Base-by-base conservation (phyloP, 1,140 invertebrate genomes). In the Mercenaria mercenaria region DNA sequence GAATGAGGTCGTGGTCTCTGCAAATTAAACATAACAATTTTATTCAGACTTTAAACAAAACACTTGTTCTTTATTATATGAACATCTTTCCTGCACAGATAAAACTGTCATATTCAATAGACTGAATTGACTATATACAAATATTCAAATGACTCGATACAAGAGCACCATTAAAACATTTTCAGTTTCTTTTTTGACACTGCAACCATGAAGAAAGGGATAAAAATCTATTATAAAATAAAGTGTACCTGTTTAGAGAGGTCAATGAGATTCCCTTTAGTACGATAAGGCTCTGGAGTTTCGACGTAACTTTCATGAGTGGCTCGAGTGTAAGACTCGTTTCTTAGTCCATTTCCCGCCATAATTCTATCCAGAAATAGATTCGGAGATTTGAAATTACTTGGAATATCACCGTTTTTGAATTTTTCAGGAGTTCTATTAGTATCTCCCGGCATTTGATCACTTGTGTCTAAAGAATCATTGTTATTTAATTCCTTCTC, bases 321-420 rank as follows among this genome's bases (percentile, higher is more conserved):
- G 26, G 94, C 94, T 41, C 90, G 88, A 29, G 91, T 94, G 82
- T 95, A 94, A 0, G 94, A 94, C 50, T 93, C 92, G 86, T 94
- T 94, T 43, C 93, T 39, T 15, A 94, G 80, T 72, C 91, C 90
- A 80, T 89, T 89, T 72, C 89, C 87, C 18, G 41, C 67, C 52
- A 88, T 80, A 32, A 92, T 50, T 26, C 91, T 43, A 50, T 92
- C 89, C 82, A 92, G 56, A 47, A 90, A 83, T 20, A 64, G 26
- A 82, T 88, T 92, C 1, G 74, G 81, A 69, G 89, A 86, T 82
- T 90, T 92, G 50, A 89, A 79, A 69, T 89, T 79, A 43, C 77
- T 76, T 6, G 34, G 43, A 39, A 64, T 64, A 41, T 72, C 67
- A 52, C 43, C 76, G 59, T 84, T 88, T 20, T 83, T 59, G n/a